A percentile compares a stretch with the other conserved stretches of the same genome.
phyloP scores from a whole-genome alignment of 2,888 invertebrate species.

The Athalia rosae region DNA sequence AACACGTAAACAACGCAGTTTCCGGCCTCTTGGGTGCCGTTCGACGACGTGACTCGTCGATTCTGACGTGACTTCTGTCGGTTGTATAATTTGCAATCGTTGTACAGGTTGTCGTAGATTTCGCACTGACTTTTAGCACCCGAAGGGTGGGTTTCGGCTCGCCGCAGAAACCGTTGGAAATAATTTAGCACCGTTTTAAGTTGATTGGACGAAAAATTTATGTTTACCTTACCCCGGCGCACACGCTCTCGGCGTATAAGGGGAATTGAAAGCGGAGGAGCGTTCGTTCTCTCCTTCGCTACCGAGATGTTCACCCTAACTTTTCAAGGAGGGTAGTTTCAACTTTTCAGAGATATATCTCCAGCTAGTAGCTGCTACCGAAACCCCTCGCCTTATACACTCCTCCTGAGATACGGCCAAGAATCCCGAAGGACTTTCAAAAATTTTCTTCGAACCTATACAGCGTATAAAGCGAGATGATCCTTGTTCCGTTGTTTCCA shows the following conservation, averaged over 20 bases:
- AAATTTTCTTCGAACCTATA: not conserved
- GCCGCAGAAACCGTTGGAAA: slow-evolving; percentile 52
- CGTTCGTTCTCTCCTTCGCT: not conserved
- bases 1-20: slow-evolving; percentile 32
- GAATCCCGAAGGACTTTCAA: slow-evolving; percentile 20
- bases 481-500: no score
- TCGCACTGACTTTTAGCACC: slow-evolving; percentile 59
- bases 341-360: slow-evolving; percentile 41
- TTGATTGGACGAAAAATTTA: slow-evolving; percentile 69
- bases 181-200: slow-evolving; percentile 71
- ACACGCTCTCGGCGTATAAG: not conserved
- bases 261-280: slow-evolving; percentile 1
- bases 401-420: slow-evolving; percentile 17
- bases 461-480: no score
- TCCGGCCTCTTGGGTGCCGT: slow-evolving; percentile 29
- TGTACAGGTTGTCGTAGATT: slow-evolving; percentile 53
- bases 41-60: slow-evolving; percentile 34
- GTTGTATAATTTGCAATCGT: slow-evolving; percentile 40
- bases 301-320: slow-evolving; percentile 31
- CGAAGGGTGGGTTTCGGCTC: slow-evolving; percentile 35
- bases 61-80: slow-evolving; percentile 6
- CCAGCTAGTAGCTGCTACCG: not conserved
- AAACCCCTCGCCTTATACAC: slow-evolving; percentile 9
- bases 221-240: slow-evolving; percentile 51
- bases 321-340: slow-evolving; percentile 45